Evolutionary conservation across 2,797 vertebrate species (phyloP).

Genomic region (Brachyalestes nurse): DNA sequence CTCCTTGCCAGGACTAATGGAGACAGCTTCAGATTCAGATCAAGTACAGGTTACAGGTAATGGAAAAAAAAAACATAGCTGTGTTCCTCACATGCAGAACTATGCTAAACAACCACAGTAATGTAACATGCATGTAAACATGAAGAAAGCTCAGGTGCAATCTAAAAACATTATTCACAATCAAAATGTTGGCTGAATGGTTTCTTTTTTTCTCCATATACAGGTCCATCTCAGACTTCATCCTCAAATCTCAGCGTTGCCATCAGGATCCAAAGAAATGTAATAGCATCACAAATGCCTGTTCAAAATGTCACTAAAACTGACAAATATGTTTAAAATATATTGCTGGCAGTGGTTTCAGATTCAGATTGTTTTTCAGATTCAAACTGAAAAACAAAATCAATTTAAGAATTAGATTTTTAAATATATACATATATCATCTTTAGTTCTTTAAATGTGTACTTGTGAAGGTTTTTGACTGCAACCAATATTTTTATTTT

Average conservation of each 20-base stretch:
- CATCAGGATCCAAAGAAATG: neutral
- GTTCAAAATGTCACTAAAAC: neutral
- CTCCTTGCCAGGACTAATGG: slow-evolving; percentile 20
- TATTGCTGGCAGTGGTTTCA: neutral
- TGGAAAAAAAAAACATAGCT: neutral
- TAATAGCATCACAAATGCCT: neutral
- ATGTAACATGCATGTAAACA: neutral
- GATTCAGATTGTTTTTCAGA: too few relatives aligned
- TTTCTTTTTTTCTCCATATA: neutral
- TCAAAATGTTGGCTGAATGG: neutral
- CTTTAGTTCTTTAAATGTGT: neutral
- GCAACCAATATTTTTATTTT: neutral
- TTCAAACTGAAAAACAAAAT: too few relatives aligned
- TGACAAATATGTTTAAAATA: neutral
- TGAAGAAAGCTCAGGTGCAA: neutral
- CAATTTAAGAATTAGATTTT: neutral
- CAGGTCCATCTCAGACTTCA: neutral
- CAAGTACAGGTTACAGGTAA: neutral
- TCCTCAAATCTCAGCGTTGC: neutral
- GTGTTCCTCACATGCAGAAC: neutral
- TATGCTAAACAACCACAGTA: neutral
- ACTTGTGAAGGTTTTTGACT: neutral
- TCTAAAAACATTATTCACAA: neutral
- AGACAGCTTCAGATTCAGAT: slow-evolving; percentile 8
- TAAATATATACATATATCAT: neutral